Evolutionary conservation across 2,113 vertebrate genomes (phyloP), one percentile per base, ranked within the genome.

Genomic region (Sphyrna mokarran): DNA sequence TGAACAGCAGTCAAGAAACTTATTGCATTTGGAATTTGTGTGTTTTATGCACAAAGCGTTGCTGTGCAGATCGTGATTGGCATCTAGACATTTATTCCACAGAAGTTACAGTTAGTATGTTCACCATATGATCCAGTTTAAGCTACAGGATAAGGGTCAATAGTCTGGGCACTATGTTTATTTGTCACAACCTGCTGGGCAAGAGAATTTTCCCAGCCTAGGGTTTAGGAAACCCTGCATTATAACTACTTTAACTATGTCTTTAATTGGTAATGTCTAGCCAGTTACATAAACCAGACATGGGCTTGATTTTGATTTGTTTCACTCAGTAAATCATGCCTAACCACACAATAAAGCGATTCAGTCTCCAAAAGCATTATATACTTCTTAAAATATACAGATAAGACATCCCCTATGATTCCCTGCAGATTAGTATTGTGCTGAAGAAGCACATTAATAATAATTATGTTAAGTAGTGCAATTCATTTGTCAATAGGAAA

Each of bases 281-380:
- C 40, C 93, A 95, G 40, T 95, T 54, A 54, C 68, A 95, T 72
- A 72, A 95, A 72, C 91, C 63, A 94, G 91, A 94, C 91, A 70
- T 48, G 23, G 93, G 69, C 54, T 95, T 95, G 33, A 95, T 95
- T 94, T 69, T 37, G 37, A 69, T 40, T 94, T 33, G 18, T 16
- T 23, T 69, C 68, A 95, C 10, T 95, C 48, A 68, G 93, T 26
- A 95, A 58, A 72, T 43, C 40, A 72, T 72, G 68, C 93, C 43
- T 72, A 95, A 95, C 23, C 68, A 95, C 93, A 72, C 68, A 95
- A 72, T 95, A 72, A 72, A 72, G 68, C 22, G 54, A 48, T 48
- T 70, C 93, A 72, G 68, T 69, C 43, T 95, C 22, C 20, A 26
- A 48, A 72, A 14, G 18, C n/a, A 94, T 58, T 43, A 23, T 40